Evolutionary conservation across 1,140 invertebrate species (phyloP).

Genomic region (Micrasema minimum): DNA sequence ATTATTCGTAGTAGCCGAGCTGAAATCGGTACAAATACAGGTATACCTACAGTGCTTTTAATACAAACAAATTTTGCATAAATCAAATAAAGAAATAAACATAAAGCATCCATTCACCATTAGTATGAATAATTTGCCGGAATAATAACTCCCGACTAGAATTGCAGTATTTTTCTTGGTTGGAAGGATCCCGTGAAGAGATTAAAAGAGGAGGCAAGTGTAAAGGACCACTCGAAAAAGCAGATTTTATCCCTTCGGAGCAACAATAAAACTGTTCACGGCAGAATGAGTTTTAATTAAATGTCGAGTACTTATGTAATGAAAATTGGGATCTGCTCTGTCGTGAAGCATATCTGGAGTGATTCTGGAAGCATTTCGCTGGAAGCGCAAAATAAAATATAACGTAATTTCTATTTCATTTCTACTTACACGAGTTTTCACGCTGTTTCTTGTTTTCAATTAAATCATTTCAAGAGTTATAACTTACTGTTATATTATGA

Average conservation of each 20-base stretch:
- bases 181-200: conserved; percentile 32
- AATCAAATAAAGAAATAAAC: too few species aligned
- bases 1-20: too few species aligned
- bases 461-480: too few species aligned
- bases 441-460: not conserved
- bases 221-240: conserved; percentile 36
- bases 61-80: too few species aligned
- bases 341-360: conserved; percentile 22
- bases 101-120: too few species aligned
- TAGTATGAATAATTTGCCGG: too few species aligned
- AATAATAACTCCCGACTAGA: not conserved
- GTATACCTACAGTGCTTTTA: too few species aligned
- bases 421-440: not conserved
- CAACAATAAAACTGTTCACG: conserved; percentile 46
- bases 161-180: conserved; percentile 41
- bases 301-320: conserved; percentile 36
- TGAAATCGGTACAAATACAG: too few species aligned
- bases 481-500: too few species aligned
- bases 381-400: not conserved
- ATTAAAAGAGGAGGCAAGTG: conserved; percentile 37
- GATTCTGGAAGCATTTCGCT: conserved; percentile 10
- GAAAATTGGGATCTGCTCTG: conserved; percentile 37
- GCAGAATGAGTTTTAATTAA: conserved; percentile 45
- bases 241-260: conserved; percentile 44
- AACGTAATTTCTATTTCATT: not conserved